Conservation (phyloP, 2,113 vertebrate genomes). For the Caracal caracal region DNA sequence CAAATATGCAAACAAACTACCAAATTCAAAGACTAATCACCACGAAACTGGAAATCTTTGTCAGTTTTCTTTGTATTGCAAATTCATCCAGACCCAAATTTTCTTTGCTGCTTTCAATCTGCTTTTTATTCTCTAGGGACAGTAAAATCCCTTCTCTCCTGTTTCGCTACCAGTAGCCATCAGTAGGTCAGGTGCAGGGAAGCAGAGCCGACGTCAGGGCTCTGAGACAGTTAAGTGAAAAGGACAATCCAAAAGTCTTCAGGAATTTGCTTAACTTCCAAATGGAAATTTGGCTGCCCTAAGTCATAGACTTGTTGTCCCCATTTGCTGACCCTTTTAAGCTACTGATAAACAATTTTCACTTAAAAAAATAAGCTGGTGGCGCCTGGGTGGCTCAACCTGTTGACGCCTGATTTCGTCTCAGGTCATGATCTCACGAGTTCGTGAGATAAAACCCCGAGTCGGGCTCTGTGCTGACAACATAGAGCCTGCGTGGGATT, state of each 20-base stretch:
- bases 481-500: no score
- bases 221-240: neutral
- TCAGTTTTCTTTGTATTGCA: neutral
- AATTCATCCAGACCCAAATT: neutral
- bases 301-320: neutral
- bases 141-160: neutral
- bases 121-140: neutral
- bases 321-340: neutral
- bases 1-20: neutral
- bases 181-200: neutral
- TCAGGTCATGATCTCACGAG: no score
- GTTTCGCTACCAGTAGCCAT: neutral
- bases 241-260: neutral
- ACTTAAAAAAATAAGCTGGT: neutral
- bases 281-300: neutral
- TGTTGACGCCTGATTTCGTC: no score
- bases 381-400: no score
- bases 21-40: neutral
- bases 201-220: neutral
- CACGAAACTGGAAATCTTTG: constrained; percentile 14
- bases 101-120: neutral
- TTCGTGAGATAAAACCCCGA: no score
- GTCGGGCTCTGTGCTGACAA: no score
- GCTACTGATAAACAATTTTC: neutral
- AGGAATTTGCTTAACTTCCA: constrained; percentile 2